These are phyloP conservation scores for Bubo scandiacus DNA, from an alignment of 2,113 vertebrate species.

Conservation along the genomic window DNA sequence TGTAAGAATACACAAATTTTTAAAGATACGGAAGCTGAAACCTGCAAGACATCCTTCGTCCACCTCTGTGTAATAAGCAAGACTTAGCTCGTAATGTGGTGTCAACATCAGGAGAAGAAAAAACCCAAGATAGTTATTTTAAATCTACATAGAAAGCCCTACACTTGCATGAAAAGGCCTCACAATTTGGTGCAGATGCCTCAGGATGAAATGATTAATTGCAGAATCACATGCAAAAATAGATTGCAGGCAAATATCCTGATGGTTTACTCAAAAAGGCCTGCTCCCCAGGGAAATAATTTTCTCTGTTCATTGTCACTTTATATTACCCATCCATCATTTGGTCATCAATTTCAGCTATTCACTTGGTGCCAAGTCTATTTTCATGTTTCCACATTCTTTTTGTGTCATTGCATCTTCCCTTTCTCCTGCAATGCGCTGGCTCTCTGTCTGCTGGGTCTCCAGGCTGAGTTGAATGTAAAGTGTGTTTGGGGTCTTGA, in stretches of 20 bases:
- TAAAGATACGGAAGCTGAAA: background rate
- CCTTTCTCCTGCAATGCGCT: background rate
- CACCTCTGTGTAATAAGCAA: background rate
- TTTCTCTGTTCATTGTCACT: slow-evolving; percentile 26
- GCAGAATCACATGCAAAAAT: background rate
- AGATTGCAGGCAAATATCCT: background rate
- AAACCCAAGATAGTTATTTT: rapidly evolving
- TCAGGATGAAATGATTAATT: background rate
- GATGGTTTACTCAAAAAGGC: background rate
- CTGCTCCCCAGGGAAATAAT: background rate
- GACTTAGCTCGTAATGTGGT: background rate
- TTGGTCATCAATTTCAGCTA: background rate
- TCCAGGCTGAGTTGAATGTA: background rate
- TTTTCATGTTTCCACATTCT: slow-evolving; percentile 43
- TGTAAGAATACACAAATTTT: background rate
- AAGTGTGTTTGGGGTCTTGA: background rate
- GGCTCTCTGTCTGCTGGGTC: background rate
- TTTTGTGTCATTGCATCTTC: slow-evolving; percentile 13
- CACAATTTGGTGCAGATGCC: background rate
- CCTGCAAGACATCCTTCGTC: background rate
- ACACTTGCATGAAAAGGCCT: background rate
- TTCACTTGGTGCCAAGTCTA: slow-evolving; percentile 2
- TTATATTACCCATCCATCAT: slow-evolving; percentile 23
- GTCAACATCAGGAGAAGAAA: background rate
- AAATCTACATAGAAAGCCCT: background rate